Evolutionary conservation across 2,797 vertebrate genomes (phyloP).

Genomic region (Coluber constrictor): DNA sequence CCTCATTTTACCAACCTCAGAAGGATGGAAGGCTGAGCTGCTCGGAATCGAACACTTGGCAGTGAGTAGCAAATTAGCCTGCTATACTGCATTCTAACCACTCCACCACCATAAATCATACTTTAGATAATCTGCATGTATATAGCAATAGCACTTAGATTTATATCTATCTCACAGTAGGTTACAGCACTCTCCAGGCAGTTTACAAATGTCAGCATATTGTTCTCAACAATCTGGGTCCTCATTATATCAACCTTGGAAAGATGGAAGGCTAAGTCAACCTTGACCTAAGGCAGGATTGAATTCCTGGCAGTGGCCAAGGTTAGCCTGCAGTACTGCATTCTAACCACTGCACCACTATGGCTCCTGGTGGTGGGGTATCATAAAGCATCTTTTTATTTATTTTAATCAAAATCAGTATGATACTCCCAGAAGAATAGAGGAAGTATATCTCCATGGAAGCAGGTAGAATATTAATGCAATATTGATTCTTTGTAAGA

Average conservation of each 20-base stretch:
- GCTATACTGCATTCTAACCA: background rate
- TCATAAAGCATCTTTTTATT: background rate
- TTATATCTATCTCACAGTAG: background rate
- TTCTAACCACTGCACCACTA: background rate
- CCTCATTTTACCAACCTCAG: too few relatives aligned
- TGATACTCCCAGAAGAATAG: background rate
- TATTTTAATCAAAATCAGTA: slow-evolving; percentile 6
- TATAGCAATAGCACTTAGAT: background rate
- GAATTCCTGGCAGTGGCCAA: background rate
- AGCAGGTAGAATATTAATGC: background rate
- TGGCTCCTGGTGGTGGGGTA: background rate
- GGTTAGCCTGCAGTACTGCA: background rate
- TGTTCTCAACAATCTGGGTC: background rate
- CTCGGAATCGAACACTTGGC: background rate
- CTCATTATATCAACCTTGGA: background rate
- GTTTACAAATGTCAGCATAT: background rate
- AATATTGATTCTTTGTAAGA: slow-evolving; percentile 11
- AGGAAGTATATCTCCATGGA: background rate
- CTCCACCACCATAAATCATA: background rate
- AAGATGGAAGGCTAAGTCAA: background rate
- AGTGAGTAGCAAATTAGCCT: background rate
- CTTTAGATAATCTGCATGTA: background rate
- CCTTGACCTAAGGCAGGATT: background rate
- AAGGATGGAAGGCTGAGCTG: background rate
- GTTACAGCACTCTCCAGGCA: background rate